Conservation (phyloP, 2,113 vertebrate genomes). For the Chitala chitala region DNA sequence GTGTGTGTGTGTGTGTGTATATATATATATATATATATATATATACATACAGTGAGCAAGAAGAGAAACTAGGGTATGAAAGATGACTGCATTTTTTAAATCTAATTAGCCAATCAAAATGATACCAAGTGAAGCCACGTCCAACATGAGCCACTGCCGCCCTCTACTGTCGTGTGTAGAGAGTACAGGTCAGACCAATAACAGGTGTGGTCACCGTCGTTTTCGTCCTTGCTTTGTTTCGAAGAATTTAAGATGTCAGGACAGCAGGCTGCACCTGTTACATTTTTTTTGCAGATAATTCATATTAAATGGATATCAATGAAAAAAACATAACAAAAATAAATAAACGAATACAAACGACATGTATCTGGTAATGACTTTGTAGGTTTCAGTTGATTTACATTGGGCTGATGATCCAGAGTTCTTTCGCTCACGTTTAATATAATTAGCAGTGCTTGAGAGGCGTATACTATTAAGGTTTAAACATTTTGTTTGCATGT, state of each 20-base stretch:
- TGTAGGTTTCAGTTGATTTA: background rate
- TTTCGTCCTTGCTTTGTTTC: background rate
- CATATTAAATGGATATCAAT: too few relatives aligned
- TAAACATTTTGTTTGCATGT: background rate
- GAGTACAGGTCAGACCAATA: background rate
- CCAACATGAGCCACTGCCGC: constrained; percentile 1
- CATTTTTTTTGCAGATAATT: too few relatives aligned
- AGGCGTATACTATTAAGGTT: too few relatives aligned
- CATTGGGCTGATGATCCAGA: background rate
- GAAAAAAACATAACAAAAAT: too few relatives aligned
- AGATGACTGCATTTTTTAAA: background rate
- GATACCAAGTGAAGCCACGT: background rate
- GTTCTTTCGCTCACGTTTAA: constrained; percentile 5
- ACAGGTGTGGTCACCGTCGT: constrained; percentile 3
- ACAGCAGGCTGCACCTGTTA: too few relatives aligned
- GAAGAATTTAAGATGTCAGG: too few relatives aligned
- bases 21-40: too few relatives aligned
- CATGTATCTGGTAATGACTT: background rate
- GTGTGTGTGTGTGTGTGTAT: too few relatives aligned
- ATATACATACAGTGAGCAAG: background rate
- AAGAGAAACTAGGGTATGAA: background rate
- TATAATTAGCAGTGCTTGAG: too few relatives aligned
- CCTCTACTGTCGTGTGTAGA: background rate
- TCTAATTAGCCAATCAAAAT: background rate
- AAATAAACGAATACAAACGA: background rate